Evolutionary conservation across 2,888 invertebrate species (phyloP).

Genomic region (Octonoba sinensis): DNA sequence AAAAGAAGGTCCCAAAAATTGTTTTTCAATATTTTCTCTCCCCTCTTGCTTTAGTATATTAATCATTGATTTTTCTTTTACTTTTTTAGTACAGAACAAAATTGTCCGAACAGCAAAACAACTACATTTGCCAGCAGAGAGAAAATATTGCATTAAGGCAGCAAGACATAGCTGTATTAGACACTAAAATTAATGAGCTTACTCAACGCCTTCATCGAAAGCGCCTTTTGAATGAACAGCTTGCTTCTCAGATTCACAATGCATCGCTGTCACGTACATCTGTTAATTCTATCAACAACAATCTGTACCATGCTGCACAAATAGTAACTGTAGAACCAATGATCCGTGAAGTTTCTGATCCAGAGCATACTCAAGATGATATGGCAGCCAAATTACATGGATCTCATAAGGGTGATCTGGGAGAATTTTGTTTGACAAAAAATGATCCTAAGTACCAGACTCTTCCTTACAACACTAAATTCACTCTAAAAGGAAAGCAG

Average conservation of each 20-base stretch:
- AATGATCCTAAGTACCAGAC: slow-evolving; percentile 93
- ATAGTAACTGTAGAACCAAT: slow-evolving; percentile 72
- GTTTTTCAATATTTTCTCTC: background rate
- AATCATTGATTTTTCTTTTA: background rate
- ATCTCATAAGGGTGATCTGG: slow-evolving; percentile 63
- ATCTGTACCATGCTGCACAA: slow-evolving; percentile 45
- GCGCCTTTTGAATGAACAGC: slow-evolving; percentile 84
- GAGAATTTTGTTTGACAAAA: slow-evolving; percentile 81
- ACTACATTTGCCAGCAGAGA: slow-evolving; percentile 87
- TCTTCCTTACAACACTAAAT: slow-evolving; percentile 89
- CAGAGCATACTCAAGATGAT: slow-evolving; percentile 65
- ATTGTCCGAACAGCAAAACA: slow-evolving; percentile 94
- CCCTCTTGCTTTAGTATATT: background rate
- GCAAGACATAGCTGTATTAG: slow-evolving; percentile 92
- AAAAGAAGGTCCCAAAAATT: background rate
- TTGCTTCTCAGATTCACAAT: slow-evolving; percentile 75
- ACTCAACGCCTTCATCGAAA: slow-evolving; percentile 92
- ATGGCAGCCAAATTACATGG: slow-evolving; percentile 64
- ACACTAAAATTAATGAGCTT: slow-evolving; percentile 92
- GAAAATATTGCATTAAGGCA: slow-evolving; percentile 89
- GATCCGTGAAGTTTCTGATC: slow-evolving; percentile 66
- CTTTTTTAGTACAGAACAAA: slow-evolving; percentile 89
- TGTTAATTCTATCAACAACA: slow-evolving; percentile 11
- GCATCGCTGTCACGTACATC: slow-evolving; percentile 34
- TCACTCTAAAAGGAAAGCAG: slow-evolving; percentile 70